These are phyloP conservation scores for Disparrhopalites patrizii DNA, from an alignment of 2,888 invertebrate genomes.

Conservation along the genomic window DNA sequence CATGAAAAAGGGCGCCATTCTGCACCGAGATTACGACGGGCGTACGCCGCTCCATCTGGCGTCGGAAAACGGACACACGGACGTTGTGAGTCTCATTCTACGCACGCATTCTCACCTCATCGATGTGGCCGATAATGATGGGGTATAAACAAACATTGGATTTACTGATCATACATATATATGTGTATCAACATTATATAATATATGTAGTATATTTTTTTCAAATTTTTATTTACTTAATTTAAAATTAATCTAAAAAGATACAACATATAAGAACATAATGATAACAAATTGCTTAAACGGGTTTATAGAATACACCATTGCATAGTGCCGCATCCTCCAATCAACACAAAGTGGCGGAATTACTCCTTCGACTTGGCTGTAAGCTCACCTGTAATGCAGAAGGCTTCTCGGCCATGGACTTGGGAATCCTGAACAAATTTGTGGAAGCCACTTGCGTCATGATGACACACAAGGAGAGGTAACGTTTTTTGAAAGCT, in stretches of 20 bases:
- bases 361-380: conserved; percentile 68
- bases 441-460: conserved; percentile 81
- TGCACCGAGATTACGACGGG: conserved; percentile 51
- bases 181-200: no score
- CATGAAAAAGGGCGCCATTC: conserved; percentile 24
- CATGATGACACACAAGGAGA: no score
- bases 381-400: conserved; percentile 70
- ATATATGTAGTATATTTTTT: background rate
- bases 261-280: no score
- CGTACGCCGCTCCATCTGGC: conserved; percentile 37
- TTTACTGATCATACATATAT: background rate
- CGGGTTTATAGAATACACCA: conserved; percentile 74
- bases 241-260: no score
- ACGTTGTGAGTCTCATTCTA: conserved; percentile 71
- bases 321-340: conserved; percentile 79
- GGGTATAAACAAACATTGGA: conserved; percentile 55
- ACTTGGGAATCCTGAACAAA: conserved; percentile 80
- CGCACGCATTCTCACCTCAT: conserved; percentile 78
- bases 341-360: conserved; percentile 72
- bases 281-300: no score
- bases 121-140: conserved; percentile 76
- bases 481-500: no score
- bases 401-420: conserved; percentile 75
- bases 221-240: no score
- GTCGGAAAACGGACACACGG: conserved; percentile 29